These are phyloP conservation scores for Podotricha telesiphe DNA, from an alignment of 2,888 invertebrate species.

Conservation along the genomic window DNA sequence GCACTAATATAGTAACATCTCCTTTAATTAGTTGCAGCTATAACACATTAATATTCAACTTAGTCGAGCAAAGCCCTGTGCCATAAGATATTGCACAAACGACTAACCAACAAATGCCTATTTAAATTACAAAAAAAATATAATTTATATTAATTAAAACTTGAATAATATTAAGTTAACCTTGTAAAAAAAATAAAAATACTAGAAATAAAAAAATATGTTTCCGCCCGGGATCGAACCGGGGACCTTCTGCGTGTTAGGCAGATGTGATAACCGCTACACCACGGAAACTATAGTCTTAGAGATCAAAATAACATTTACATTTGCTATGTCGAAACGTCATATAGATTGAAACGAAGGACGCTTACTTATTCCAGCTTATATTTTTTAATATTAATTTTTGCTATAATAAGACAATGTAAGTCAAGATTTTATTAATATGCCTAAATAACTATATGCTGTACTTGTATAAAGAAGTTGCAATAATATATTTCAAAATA, in stretches of 20 bases:
- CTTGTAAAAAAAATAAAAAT: neutral
- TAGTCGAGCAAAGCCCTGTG: slow-evolving; percentile 4
- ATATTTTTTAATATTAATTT: no score
- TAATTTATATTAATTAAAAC: neutral
- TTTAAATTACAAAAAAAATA: no score
- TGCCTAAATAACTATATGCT: no score
- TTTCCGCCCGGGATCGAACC: slow-evolving; percentile 95
- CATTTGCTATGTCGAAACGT: no score
- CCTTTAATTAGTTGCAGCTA: slow-evolving; percentile 12
- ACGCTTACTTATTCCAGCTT: no score
- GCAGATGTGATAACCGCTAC: slow-evolving; percentile 96
- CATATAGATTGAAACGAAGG: no score
- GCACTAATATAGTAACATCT: neutral
- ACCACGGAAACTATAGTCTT: slow-evolving; percentile 87
- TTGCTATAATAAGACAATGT: no score
- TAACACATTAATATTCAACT: slow-evolving; percentile 21
- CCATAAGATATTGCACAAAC: slow-evolving; percentile 7
- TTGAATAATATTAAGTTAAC: neutral
- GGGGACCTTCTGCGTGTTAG: slow-evolving; percentile 96
- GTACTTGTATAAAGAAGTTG: no score
- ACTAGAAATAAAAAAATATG: slow-evolving; percentile 61
- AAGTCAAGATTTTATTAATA: no score
- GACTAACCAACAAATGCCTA: neutral
- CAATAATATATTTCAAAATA: no score
- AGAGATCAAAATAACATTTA: neutral